Conservation (phyloP, 2,888 invertebrate genomes). For the Stegophylla sp. region DNA sequence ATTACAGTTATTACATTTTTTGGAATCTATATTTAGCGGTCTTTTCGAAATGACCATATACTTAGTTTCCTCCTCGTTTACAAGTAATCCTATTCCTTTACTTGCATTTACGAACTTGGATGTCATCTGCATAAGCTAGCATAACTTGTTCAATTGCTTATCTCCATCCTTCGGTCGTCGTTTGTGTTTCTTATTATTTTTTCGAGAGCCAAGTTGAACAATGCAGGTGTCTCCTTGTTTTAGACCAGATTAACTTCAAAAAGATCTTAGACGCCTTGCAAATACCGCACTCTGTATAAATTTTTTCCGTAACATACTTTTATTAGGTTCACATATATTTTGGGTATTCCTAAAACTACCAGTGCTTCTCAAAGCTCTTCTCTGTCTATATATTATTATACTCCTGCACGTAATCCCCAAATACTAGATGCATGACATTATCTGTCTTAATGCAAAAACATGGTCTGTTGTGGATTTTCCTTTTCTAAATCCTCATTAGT, state of each 20-base stretch:
- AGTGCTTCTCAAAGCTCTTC: too few relatives aligned
- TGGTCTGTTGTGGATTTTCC: too few relatives aligned
- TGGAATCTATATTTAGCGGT: constrained; percentile 7
- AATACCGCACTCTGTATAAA: too few relatives aligned
- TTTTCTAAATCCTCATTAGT: too few relatives aligned
- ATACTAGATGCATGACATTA: too few relatives aligned
- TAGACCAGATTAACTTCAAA: constrained; percentile 16
- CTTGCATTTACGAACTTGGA: constrained; percentile 19
- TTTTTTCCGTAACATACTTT: too few relatives aligned
- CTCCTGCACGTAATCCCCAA: too few relatives aligned
- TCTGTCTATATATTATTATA: too few relatives aligned
- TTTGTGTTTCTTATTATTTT: constrained; percentile 30
- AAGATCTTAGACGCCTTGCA: too few relatives aligned
- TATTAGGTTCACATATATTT: too few relatives aligned
- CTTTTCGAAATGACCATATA: constrained; percentile 11
- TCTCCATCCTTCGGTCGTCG: constrained; percentile 10
- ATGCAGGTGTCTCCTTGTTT: neutral
- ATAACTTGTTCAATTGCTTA: constrained; percentile 23
- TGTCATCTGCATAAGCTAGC: constrained; percentile 24
- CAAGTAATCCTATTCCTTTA: constrained; percentile 13
- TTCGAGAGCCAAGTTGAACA: constrained; percentile 14
- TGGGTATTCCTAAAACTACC: too few relatives aligned
- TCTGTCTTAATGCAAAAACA: too few relatives aligned
- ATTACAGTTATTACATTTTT: neutral
- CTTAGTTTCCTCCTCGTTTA: constrained; percentile 25